phyloP scores from a whole-genome alignment of 2,888 invertebrate species.

The Cerastis rubricosa region DNA sequence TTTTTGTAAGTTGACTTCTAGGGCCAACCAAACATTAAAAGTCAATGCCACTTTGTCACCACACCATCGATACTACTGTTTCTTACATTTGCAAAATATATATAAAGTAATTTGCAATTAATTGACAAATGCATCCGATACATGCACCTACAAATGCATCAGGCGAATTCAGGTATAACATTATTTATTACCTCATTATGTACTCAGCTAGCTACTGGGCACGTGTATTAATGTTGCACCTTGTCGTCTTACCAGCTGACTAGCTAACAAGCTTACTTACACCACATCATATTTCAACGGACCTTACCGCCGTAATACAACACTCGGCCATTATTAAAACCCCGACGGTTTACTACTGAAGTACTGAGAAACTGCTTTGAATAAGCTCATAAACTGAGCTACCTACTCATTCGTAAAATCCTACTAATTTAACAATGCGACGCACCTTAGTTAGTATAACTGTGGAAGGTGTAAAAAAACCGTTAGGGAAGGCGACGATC shows the following conservation, averaged over 20 bases:
- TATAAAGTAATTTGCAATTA: neutral
- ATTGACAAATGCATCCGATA: neutral
- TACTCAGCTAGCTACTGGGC: slow-evolving; percentile 4
- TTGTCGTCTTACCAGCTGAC: slow-evolving; percentile 63
- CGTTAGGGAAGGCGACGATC: slow-evolving; percentile 19
- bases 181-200: slow-evolving; percentile 36
- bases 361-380: slow-evolving; percentile 40
- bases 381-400: slow-evolving; percentile 50
- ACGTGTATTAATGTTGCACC: slow-evolving; percentile 50
- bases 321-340: slow-evolving; percentile 51
- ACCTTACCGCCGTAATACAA: slow-evolving; percentile 56
- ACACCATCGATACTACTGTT: too few relatives aligned
- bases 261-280: slow-evolving; percentile 52
- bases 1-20: neutral
- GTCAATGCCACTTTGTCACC: neutral
- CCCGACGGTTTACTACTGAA: slow-evolving; percentile 35
- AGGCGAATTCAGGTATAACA: slow-evolving; percentile 22
- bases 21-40: neutral
- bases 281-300: slow-evolving; percentile 58
- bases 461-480: slow-evolving; percentile 52
- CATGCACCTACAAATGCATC: neutral
- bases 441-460: slow-evolving; percentile 41
- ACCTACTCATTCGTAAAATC: slow-evolving; percentile 51
- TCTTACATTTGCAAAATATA: neutral
- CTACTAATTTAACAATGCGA: slow-evolving; percentile 40